Evolutionary conservation across 2,888 invertebrate species (phyloP).

Genomic region (Trissoscelio sp.): DNA sequence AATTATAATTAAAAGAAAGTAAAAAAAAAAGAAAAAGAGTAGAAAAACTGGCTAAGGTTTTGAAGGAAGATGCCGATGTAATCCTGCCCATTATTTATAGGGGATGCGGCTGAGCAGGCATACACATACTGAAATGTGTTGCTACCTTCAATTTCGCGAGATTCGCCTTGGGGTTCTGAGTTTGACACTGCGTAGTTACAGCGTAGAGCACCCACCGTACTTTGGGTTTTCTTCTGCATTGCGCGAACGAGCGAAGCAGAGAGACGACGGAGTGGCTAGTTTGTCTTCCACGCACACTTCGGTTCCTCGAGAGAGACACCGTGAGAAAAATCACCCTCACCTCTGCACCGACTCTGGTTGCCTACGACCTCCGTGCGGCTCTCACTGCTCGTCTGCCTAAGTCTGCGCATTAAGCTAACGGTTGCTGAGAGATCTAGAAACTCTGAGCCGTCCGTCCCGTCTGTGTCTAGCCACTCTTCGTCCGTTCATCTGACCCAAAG

Average conservation of each 20-base stretch:
- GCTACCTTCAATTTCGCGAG: conserved; percentile 81
- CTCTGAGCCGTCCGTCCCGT: conserved; percentile 72
- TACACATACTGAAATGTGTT: conserved; percentile 80
- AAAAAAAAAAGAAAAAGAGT: conserved; percentile 26
- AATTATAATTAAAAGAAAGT: not conserved
- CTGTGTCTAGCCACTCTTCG: conserved; percentile 80
- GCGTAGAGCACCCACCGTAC: conserved; percentile 82
- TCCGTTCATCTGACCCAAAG: conserved; percentile 79
- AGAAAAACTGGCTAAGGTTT: conserved; percentile 72
- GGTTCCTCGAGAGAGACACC: conserved; percentile 79
- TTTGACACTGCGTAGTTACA: conserved; percentile 83
- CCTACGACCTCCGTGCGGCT: conserved; percentile 77
- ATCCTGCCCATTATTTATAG: conserved; percentile 83
- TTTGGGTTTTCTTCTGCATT: conserved; percentile 82
- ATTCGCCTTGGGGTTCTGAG: conserved; percentile 82
- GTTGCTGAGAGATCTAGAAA: conserved; percentile 73
- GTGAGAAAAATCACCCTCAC: conserved; percentile 74
- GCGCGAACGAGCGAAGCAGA: conserved; percentile 75
- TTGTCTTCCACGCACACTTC: conserved; percentile 77
- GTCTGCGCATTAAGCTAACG: conserved; percentile 74
- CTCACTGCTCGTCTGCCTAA: conserved; percentile 74
- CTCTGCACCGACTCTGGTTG: conserved; percentile 76
- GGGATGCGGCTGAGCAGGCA: conserved; percentile 82
- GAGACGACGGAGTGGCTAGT: conserved; percentile 77
- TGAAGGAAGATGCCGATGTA: conserved; percentile 80